These are phyloP conservation scores for Pomacea canaliculata DNA, from an alignment of 2,888 invertebrate genomes.

Conservation along the genomic window DNA sequence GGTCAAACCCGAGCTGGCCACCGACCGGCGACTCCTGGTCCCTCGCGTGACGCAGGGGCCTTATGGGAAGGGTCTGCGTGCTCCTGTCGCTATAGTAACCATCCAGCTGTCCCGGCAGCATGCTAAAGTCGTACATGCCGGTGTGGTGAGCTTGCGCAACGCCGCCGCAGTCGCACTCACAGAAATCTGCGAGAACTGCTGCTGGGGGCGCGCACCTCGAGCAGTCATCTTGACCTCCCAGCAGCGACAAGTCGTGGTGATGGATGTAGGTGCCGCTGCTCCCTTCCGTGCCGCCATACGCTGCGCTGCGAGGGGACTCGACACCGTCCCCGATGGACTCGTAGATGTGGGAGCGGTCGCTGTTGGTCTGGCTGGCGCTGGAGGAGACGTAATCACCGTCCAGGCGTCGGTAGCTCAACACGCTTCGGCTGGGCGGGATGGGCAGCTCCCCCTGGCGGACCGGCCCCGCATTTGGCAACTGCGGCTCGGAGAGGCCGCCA, in stretches of 20 bases:
- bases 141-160: not conserved
- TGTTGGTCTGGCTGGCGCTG: constrained; percentile 37
- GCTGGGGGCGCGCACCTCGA: not conserved
- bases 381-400: constrained; percentile 35
- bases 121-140: not conserved
- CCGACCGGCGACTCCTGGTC: constrained; percentile 22
- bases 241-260: not conserved
- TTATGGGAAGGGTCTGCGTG: constrained; percentile 32
- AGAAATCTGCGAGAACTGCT: constrained; percentile 8
- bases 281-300: not conserved
- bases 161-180: constrained; percentile 19
- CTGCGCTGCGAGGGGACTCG: too few species aligned
- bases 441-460: constrained; percentile 6
- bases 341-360: constrained; percentile 41
- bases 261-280: not conserved
- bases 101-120: constrained; percentile 14
- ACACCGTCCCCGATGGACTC: constrained; percentile 38
- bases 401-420: constrained; percentile 27
- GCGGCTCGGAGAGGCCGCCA: constrained; percentile 2
- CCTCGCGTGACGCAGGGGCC: constrained; percentile 26
- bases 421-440: constrained; percentile 10
- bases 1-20: constrained; percentile 12
- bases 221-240: not conserved
- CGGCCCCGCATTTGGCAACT: not conserved
- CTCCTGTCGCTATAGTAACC: constrained; percentile 34